Conservation (phyloP, 2,797 vertebrate genomes). For the Dryobates pubescens region DNA sequence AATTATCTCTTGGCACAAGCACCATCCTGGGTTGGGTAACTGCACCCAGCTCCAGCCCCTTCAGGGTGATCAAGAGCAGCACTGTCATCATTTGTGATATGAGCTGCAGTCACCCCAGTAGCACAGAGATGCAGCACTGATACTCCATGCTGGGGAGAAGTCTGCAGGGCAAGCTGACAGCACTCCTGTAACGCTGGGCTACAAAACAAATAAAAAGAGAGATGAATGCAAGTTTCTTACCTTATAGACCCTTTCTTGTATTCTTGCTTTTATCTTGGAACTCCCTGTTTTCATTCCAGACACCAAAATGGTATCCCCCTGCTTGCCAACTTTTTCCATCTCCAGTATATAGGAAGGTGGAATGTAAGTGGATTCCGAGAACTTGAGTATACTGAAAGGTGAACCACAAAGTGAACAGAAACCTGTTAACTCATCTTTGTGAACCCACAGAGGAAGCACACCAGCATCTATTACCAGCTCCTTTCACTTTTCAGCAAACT, state of each 20-base stretch:
- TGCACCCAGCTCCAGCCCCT: neutral
- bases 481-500: neutral
- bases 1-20: neutral
- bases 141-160: neutral
- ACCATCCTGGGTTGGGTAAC: neutral
- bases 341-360: conserved; percentile 92
- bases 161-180: neutral
- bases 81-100: neutral
- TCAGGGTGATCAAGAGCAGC: neutral
- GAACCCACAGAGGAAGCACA: neutral
- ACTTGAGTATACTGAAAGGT: conserved; percentile 88
- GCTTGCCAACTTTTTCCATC: conserved; percentile 93
- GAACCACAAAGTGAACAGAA: neutral
- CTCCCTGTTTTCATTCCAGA: conserved; percentile 93
- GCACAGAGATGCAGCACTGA: neutral
- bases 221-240: conserved; percentile 62
- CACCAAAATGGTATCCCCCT: conserved; percentile 83
- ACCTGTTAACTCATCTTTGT: neutral
- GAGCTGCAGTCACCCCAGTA: neutral
- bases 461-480: neutral
- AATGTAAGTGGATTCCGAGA: conserved; percentile 93
- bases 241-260: conserved; percentile 91
- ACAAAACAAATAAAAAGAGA: neutral
- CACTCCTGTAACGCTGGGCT: neutral
- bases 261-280: conserved; percentile 90